Evolutionary conservation across 2,797 vertebrate genomes (phyloP).

Genomic region (Chaenodraco wilsoni): DNA sequence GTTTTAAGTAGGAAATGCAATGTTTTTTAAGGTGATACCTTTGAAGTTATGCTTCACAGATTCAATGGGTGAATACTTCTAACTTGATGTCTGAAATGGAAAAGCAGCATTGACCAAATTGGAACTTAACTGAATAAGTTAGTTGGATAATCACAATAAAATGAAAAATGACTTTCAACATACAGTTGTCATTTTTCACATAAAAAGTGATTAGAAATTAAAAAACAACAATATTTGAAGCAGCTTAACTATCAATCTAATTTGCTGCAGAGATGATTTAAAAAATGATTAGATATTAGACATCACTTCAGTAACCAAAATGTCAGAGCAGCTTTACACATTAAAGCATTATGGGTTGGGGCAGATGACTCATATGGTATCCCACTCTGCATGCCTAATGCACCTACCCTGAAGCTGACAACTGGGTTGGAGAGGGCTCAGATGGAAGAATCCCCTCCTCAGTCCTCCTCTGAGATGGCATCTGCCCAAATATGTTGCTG

Average conservation of each 20-base stretch:
- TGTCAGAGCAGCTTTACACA: constrained; percentile 69
- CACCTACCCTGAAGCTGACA: constrained; percentile 98
- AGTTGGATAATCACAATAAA: constrained; percentile 63
- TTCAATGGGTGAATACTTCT: constrained; percentile 70
- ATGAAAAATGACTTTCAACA: constrained; percentile 56
- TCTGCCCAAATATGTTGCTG: constrained; percentile 93
- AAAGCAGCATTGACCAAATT: constrained; percentile 76
- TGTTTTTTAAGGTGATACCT: constrained; percentile 42
- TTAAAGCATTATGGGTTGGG: constrained; percentile 74
- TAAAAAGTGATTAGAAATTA: neutral
- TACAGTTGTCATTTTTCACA: constrained; percentile 35
- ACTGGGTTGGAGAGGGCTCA: constrained; percentile 92
- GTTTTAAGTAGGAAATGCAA: constrained; percentile 24
- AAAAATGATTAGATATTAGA: constrained; percentile 50
- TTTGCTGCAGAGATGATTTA: constrained; percentile 46
- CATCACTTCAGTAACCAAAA: constrained; percentile 56
- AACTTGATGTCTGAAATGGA: constrained; percentile 77
- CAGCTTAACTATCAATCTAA: constrained; percentile 34
- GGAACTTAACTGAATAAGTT: constrained; percentile 55
- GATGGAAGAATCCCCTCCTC: constrained; percentile 95
- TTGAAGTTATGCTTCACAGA: constrained; percentile 82
- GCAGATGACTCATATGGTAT: constrained; percentile 77
- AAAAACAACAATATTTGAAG: constrained; percentile 14
- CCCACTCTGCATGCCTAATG: constrained; percentile 75
- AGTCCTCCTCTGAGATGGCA: constrained; percentile 90